A percentile compares a stretch with the other conserved stretches of the same genome.
These are phyloP conservation scores for Gallinago nigripennis DNA, from an alignment of 2,797 vertebrate species.

Conservation along the genomic window DNA sequence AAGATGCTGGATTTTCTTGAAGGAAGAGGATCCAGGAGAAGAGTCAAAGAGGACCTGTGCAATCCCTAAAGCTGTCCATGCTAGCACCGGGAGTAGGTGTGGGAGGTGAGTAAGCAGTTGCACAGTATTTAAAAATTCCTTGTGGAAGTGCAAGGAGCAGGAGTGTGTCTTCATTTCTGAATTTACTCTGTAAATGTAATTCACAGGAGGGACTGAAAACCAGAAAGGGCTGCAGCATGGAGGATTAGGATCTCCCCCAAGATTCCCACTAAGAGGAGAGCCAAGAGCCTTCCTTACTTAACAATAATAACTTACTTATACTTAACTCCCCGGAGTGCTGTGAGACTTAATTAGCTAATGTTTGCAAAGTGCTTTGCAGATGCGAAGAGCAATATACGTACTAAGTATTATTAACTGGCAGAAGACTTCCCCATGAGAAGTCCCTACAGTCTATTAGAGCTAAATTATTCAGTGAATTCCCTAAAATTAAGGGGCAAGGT, in stretches of 20 bases:
- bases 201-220: background rate
- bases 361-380: slow-evolving; percentile 59
- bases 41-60: background rate
- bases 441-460: background rate
- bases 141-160: background rate
- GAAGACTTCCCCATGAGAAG: background rate
- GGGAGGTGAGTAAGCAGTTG: background rate
- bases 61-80: background rate
- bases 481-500: background rate
- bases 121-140: background rate
- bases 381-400: background rate
- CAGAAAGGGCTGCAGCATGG: background rate
- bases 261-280: background rate
- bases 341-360: slow-evolving; percentile 65
- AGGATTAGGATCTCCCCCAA: background rate
- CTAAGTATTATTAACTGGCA: slow-evolving; percentile 51
- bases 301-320: slow-evolving; percentile 57
- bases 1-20: background rate
- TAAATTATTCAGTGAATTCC: background rate
- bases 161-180: background rate
- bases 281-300: slow-evolving; percentile 41
- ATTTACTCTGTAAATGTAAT: background rate
- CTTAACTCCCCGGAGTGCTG: slow-evolving; percentile 30
- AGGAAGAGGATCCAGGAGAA: background rate
- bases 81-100: fast-evolving